These are phyloP conservation scores for Petrocephalus microphthalmus DNA, from an alignment of 2,113 vertebrate genomes.

Conservation along the genomic window DNA sequence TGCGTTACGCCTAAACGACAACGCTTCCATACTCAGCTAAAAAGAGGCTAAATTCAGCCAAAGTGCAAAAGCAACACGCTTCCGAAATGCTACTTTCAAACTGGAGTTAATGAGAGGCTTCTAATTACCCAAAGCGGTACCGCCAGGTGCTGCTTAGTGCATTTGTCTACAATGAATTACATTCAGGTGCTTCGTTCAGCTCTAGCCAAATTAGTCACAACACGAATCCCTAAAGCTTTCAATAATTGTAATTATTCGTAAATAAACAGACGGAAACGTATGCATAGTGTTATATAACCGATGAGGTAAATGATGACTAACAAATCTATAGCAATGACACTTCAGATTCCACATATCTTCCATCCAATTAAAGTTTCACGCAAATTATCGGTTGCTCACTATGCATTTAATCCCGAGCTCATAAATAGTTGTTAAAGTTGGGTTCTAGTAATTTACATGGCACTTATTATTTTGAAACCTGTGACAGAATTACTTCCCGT, in stretches of 20 bases:
- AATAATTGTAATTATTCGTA: neutral
- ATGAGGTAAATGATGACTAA: neutral
- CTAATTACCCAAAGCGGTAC: neutral
- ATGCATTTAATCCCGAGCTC: neutral
- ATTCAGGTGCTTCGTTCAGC: neutral
- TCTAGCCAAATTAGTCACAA: neutral
- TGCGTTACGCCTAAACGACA: neutral
- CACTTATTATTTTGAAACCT: neutral
- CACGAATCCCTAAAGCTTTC: neutral
- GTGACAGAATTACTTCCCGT: neutral
- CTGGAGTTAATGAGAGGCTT: neutral
- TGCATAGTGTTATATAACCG: neutral
- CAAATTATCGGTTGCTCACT: neutral
- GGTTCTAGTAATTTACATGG: neutral
- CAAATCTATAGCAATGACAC: neutral
- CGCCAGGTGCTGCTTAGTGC: neutral
- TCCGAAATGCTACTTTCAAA: neutral
- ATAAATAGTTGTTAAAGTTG: neutral
- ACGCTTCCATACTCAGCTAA: neutral
- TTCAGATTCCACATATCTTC: neutral
- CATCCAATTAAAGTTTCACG: neutral
- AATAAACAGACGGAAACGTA: neutral
- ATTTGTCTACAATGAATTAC: neutral
- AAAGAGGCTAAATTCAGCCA: neutral
- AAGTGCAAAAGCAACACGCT: neutral